Evolutionary conservation across 2,888 invertebrate species (phyloP), one percentile per base, ranked within the genome.

Genomic region (Cetonia aurata): DNA sequence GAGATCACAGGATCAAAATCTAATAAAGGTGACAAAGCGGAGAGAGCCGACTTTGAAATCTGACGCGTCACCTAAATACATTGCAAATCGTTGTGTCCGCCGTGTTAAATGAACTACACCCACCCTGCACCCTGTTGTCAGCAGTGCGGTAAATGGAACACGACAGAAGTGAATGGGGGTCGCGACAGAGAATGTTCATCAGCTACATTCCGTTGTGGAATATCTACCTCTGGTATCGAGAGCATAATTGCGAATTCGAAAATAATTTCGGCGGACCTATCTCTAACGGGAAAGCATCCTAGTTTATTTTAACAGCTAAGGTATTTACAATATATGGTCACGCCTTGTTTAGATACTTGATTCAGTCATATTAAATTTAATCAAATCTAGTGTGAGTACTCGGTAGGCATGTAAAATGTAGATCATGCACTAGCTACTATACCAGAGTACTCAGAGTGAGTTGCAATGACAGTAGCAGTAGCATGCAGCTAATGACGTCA

Each of bases 201-300:
- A 4, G 25, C 25, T n/a, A n/a, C n/a, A 4, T 25, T 25, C 25
- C 25, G 25, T 4, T 3, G 41, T 15, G 37, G n/a, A 12, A 13
- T 31, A n/a, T 53, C 13, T 8, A 33, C 37, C 33, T 15, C 33
- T 31, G 3, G 19, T n/a, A 31, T 1, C n/a, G 8, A 44, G 31
- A 33, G 48, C 62, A 48, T 62, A 62, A 48, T 62, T 62, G 62
- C 48, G 48, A 62, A 62, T 62, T 62, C 62, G 48, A 62, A 48
- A 62, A 48, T 62, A 62, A 62, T 62, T 62, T 62, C 48, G 9
- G 48, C 31, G 53, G 25, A 3, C 50, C 9, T 12, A 17, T 12
- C 31, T 53, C 19, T n/a, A n/a, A 53, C 25, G 53, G 31, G 19
- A n/a, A 19, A 4, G 1, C 62, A 46, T 25, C 31, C 48, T 33